A percentile compares a stretch with the other conserved stretches of the same genome.
phyloP scores from a whole-genome alignment of 2,888 invertebrate species.

The Drosophila incognita region DNA sequence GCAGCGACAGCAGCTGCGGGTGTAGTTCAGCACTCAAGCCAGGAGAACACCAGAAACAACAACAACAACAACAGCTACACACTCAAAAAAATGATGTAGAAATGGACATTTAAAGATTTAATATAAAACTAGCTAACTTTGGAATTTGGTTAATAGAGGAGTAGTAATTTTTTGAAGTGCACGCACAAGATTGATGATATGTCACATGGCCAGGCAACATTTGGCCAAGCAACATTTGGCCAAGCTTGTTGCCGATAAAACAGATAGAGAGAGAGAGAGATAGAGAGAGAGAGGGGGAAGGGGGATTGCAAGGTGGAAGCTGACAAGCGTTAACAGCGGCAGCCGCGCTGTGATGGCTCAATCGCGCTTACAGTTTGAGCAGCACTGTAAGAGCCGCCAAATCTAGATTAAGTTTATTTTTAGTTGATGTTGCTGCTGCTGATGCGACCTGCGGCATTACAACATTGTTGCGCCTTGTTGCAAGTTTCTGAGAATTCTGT shows the following conservation, averaged over 20 bases:
- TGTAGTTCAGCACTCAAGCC: slow-evolving; percentile 31
- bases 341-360: slow-evolving; percentile 69
- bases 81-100: slow-evolving; percentile 17
- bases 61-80: slow-evolving; percentile 21
- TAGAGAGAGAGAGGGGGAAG: background rate
- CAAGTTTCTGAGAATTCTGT: slow-evolving; percentile 63
- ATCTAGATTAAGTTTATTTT: slow-evolving; percentile 77
- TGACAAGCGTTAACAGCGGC: slow-evolving; percentile 81
- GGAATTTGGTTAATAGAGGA: too few relatives aligned
- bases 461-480: slow-evolving; percentile 57
- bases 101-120: background rate
- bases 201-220: slow-evolving; percentile 67
- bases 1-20: slow-evolving; percentile 52
- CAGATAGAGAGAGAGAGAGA: slow-evolving; percentile 26
- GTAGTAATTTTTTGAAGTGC: slow-evolving; percentile 14
- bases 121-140: too few relatives aligned
- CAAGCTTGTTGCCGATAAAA: slow-evolving; percentile 35
- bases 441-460: slow-evolving; percentile 58
- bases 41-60: slow-evolving; percentile 35
- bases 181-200: slow-evolving; percentile 72
- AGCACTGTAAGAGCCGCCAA: slow-evolving; percentile 47
- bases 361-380: slow-evolving; percentile 66
- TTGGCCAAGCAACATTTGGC: slow-evolving; percentile 56
- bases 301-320: slow-evolving; percentile 4
- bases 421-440: slow-evolving; percentile 47